Conservation (phyloP, 2,888 invertebrate species). For the Dastarcus helophoroides region DNA sequence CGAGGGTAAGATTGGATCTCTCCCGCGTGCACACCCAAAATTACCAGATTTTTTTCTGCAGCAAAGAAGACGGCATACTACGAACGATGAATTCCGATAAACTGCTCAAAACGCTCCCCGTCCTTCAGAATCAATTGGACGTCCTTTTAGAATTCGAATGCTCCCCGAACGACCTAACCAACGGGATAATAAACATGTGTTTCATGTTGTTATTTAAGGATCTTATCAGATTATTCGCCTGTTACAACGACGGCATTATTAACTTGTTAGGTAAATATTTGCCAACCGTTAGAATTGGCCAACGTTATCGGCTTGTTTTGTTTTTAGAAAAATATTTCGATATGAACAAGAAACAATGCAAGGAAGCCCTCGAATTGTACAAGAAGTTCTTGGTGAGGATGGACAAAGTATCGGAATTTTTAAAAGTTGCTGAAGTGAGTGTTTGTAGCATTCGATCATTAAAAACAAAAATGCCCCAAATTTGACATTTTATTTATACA, state of each 20-base stretch:
- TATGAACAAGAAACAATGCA: constrained; percentile 98
- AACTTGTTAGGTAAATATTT: constrained; percentile 66
- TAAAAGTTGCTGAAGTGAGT: constrained; percentile 68
- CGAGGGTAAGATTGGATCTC: constrained; percentile 73
- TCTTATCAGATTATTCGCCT: constrained; percentile 87
- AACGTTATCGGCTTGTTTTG: too few species aligned
- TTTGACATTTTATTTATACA: too few species aligned
- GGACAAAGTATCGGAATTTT: constrained; percentile 96
- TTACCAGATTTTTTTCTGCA: constrained; percentile 34
- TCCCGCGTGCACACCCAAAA: too few species aligned
- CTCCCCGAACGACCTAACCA: constrained; percentile 90
- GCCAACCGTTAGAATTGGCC: too few species aligned
- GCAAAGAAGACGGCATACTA: constrained; percentile 93
- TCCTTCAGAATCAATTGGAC: constrained; percentile 91
- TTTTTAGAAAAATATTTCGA: constrained; percentile 91
- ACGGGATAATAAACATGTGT: constrained; percentile 77
- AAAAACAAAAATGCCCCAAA: too few species aligned
- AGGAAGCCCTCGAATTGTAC: constrained; percentile 95
- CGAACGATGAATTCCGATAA: constrained; percentile 97
- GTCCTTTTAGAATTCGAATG: constrained; percentile 95
- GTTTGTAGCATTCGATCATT: constrained; percentile 6
- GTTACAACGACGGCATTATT: constrained; percentile 99
- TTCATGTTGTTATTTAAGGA: constrained; percentile 77
- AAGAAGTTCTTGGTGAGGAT: constrained; percentile 97
- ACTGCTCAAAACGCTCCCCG: constrained; percentile 90